Conservation (phyloP, 2,113 vertebrate species). For the Lanius collurio region DNA sequence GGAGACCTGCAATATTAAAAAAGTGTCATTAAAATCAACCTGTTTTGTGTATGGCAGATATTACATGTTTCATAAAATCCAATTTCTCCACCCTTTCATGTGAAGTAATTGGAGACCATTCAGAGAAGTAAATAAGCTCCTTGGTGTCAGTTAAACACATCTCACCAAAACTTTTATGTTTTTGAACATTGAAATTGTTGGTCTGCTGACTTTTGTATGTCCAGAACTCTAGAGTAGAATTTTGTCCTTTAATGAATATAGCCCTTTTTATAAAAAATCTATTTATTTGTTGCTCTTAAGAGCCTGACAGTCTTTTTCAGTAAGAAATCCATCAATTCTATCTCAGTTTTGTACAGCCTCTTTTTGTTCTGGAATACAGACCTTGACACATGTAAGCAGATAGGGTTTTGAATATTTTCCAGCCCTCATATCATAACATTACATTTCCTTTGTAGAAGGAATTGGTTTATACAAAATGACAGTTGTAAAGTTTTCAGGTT, state of each 20-base stretch:
- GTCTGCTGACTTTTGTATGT: background rate
- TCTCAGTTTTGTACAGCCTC: background rate
- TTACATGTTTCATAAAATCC: background rate
- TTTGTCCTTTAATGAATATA: background rate
- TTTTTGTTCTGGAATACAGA: background rate
- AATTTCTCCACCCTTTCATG: background rate
- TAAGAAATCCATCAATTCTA: background rate
- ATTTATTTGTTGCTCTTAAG: background rate
- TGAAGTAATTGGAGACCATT: background rate
- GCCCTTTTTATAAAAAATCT: background rate
- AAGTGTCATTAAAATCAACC: background rate
- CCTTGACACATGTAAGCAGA: background rate
- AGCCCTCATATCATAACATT: background rate
- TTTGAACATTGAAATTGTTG: background rate
- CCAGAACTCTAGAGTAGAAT: background rate
- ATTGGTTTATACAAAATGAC: background rate
- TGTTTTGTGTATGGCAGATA: background rate
- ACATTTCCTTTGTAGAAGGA: background rate
- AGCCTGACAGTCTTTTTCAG: background rate
- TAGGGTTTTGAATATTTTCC: background rate
- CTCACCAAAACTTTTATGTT: background rate
- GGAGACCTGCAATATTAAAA: background rate
- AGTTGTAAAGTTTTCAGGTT: background rate
- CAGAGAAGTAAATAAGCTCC: background rate
- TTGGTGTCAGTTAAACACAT: background rate